A percentile compares a stretch with the other conserved stretches of the same genome.
Evolutionary conservation across 2,797 vertebrate genomes (phyloP).

Genomic region (Heteromormyrus szaboi): DNA sequence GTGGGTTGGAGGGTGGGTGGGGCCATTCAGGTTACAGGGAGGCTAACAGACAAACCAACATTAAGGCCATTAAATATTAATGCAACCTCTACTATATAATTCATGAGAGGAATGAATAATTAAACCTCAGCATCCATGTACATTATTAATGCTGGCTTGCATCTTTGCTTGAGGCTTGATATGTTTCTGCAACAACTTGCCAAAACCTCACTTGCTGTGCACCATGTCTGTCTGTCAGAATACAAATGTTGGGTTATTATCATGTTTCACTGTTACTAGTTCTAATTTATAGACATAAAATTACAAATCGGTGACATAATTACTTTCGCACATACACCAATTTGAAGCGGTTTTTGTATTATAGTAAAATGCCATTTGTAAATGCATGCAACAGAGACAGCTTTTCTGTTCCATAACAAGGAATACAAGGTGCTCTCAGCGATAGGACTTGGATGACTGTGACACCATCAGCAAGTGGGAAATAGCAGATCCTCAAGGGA

Average conservation of each 20-base stretch:
- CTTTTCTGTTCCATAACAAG: neutral
- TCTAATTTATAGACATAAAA: neutral
- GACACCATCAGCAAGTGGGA: neutral
- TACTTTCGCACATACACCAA: neutral
- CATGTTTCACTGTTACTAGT: neutral
- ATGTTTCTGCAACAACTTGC: neutral
- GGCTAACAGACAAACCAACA: constrained; percentile 22
- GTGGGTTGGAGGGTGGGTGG: neutral
- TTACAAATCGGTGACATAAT: neutral
- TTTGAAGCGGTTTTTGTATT: neutral
- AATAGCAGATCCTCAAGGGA: neutral
- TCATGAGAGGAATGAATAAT: constrained; percentile 5
- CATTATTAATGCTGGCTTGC: constrained; percentile 8
- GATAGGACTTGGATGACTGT: neutral
- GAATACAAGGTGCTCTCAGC: neutral
- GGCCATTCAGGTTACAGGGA: neutral
- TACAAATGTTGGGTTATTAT: neutral
- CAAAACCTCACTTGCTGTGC: neutral
- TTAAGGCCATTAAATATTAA: constrained; percentile 19
- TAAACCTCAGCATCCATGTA: constrained; percentile 8
- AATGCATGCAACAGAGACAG: neutral
- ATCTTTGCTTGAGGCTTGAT: neutral
- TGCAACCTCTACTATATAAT: constrained; percentile 6
- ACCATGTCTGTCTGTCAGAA: neutral
- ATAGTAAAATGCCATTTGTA: neutral